A percentile compares a stretch with the other conserved stretches of the same genome.
Conservation (phyloP, 2,888 invertebrate genomes). For the Zhengitettix transpicula region DNA sequence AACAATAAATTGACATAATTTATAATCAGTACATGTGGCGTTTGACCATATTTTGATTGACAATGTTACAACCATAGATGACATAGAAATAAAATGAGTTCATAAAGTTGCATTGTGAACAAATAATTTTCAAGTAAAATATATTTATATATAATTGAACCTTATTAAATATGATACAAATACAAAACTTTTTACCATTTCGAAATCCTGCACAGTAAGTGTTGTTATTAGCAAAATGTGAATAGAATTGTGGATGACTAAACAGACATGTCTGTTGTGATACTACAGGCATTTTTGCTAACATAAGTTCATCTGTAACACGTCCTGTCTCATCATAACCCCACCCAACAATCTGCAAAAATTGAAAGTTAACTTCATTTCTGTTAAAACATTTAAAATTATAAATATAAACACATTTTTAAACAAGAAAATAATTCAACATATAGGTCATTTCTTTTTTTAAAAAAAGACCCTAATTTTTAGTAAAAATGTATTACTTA, state of each 20-base stretch:
- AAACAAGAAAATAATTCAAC: no score
- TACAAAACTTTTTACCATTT: slow-evolving; percentile 22
- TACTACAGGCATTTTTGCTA: slow-evolving; percentile 42
- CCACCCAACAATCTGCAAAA: slow-evolving; percentile 25
- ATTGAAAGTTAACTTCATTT: not conserved
- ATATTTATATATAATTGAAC: no score
- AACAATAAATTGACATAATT: no score
- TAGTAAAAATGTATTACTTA: slow-evolving; percentile 16
- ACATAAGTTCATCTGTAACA: slow-evolving; percentile 37
- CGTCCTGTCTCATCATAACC: slow-evolving; percentile 41
- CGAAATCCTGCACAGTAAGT: slow-evolving; percentile 33
- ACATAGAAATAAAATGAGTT: no score
- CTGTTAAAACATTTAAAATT: no score
- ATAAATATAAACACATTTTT: no score
- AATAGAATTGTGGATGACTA: slow-evolving; percentile 42
- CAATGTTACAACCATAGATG: no score
- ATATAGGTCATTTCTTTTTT: no score
- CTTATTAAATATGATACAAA: not conserved
- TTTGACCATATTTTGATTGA: no score
- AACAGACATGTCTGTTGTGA: slow-evolving; percentile 40
- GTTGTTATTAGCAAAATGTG: slow-evolving; percentile 36
- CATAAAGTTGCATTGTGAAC: no score
- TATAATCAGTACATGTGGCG: no score
- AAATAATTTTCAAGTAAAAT: no score
- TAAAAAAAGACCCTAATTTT: not conserved